A percentile compares a stretch with the other conserved stretches of the same genome.
Evolutionary conservation across 1,140 invertebrate genomes (phyloP).

Genomic region (Dolichoris vasculosae): DNA sequence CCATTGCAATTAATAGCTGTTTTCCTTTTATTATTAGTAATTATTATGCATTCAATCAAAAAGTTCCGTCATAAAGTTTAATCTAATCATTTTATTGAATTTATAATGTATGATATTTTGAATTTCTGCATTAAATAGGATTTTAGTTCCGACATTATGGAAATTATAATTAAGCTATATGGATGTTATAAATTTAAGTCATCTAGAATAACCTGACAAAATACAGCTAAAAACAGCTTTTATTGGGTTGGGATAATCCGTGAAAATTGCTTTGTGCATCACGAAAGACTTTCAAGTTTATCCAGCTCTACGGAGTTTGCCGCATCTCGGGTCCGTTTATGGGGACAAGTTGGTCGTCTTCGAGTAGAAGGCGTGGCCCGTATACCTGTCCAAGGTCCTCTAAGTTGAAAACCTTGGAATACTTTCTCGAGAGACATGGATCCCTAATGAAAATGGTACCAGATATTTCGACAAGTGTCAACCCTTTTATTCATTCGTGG

Average conservation of each 20-base stretch:
- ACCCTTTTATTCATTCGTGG: conserved; percentile 58
- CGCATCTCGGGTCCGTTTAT: background rate
- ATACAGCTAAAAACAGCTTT: background rate
- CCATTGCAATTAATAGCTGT: no score
- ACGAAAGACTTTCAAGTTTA: background rate
- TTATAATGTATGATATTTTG: no score
- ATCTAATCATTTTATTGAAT: no score
- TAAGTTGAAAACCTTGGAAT: conserved; percentile 19
- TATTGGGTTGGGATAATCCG: background rate
- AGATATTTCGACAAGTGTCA: conserved; percentile 62
- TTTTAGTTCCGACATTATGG: background rate
- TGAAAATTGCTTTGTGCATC: background rate
- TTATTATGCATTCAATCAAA: no score
- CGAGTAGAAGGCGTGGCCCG: conserved; percentile 32
- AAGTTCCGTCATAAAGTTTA: no score
- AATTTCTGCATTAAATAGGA: background rate
- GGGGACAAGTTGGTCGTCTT: conserved; percentile 2
- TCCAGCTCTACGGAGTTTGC: no score
- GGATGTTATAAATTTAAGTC: background rate
- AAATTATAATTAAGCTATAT: background rate
- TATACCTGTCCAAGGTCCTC: conserved; percentile 47
- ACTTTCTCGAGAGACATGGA: conserved; percentile 21
- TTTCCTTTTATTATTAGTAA: no score
- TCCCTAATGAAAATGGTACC: conserved; percentile 60
- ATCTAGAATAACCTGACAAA: background rate